These are phyloP conservation scores for Adineta ricciae DNA, from an alignment of 2,888 invertebrate genomes.

Conservation along the genomic window DNA sequence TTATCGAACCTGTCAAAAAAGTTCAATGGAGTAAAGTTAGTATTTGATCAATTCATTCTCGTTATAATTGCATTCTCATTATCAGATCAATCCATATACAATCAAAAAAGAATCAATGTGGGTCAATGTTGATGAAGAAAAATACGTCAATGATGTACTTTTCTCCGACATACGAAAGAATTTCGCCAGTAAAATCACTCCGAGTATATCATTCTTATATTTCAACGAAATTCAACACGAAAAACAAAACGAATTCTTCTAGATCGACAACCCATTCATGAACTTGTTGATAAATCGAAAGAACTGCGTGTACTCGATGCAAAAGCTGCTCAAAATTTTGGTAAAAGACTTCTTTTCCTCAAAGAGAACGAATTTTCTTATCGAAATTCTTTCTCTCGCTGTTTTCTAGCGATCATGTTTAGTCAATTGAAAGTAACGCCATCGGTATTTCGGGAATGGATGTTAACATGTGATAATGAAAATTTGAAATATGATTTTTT, in stretches of 20 bases:
- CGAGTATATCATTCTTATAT: not conserved
- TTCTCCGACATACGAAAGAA: not conserved
- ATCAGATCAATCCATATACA: not conserved
- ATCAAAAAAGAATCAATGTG: conserved; percentile 3
- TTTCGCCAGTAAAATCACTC: not conserved
- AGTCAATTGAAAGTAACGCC: conserved; percentile 4
- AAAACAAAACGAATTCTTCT: not conserved
- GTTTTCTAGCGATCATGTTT: not conserved
- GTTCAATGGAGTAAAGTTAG: conserved; percentile 16
- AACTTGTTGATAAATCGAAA: conserved; percentile 62
- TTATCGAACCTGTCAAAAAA: not conserved
- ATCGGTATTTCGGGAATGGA: not conserved
- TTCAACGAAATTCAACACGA: too few species aligned
- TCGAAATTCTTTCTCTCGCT: conserved; percentile 34
- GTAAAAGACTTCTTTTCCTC: conserved; percentile 31
- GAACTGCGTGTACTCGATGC: conserved; percentile 80
- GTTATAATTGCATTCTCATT: not conserved
- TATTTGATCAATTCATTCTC: not conserved
- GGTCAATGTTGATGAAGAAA: not conserved
- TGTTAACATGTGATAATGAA: conserved; percentile 8
- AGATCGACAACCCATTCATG: not conserved
- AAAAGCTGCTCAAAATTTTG: conserved; percentile 82
- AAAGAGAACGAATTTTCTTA: not conserved
- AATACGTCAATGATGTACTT: not conserved
- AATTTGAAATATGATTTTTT: conserved; percentile 16